Base-by-base conservation (phyloP, 2,113 vertebrate genomes). In the Osmerus mordax region DNA sequence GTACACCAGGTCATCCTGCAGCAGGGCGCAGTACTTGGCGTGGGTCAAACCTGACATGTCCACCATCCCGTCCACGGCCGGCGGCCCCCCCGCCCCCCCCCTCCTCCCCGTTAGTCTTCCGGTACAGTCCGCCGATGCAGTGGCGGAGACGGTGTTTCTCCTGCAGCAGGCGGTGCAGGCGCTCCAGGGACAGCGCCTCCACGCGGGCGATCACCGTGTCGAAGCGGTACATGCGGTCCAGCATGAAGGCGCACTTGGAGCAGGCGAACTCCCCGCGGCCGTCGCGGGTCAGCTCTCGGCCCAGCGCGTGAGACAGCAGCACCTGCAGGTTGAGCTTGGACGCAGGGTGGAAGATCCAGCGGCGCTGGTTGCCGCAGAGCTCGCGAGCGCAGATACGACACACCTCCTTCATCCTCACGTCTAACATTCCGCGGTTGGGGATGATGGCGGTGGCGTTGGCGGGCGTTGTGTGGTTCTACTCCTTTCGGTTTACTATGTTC, bases 171-270 rank as follows among this genome's bases (percentile, higher is more conserved):
- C 93, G 92, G 84, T 97, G 96, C 86, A 99, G 66, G 51, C 95
- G 94, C 79, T 98, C 96, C 0, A 99, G 90, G 28, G 97, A 99
- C 53, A 99, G 93, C 0, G 97, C 97, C 81, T 99, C 96, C 53
- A 99, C 95, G 0, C 97, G 94, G 0, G 96, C 96, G 0, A 98
- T 97, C 74, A 99, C 97, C 0, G 96, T 95, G 87, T 99, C 97
- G 0, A 98, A 99, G 63, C 96, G 92, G 84, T 96, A 98, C 92
- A 99, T 93, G 71, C 96, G 96, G 83, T 97, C 96, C 79, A 99
- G 91, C 96, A 98, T 96, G 88, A 98, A 99, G 69, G 93, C 91
- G 69, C 97, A 99, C 82, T 99, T 99, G 83, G 96, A 94, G 92
- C 97, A 99, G 15, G 91, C 95, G 0, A 99, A 99, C 88, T 99